Evolutionary conservation across 2,113 vertebrate genomes (phyloP), one percentile per base, ranked within the genome.

Genomic region (Baryphthengus martii): DNA sequence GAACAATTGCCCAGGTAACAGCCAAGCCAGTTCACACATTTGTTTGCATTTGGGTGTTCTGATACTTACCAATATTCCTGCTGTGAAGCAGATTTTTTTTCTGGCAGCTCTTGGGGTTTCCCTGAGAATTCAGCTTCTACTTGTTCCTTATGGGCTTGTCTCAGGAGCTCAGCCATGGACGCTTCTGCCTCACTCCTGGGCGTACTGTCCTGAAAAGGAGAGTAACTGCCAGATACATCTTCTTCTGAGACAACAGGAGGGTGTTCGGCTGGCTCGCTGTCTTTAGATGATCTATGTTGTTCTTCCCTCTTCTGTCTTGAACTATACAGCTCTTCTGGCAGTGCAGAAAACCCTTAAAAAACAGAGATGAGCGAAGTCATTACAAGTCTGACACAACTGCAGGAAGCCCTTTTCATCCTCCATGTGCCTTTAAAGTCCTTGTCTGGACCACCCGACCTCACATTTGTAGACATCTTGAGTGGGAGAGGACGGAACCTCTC

Each of bases 181-280:
- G 78, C 66, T 28, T 98, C 98, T 20, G 97, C 96, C 28, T 98
- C 98, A 2, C 93, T 98, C 98, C 98, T 98, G 62, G 98, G 98
- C 78, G 98, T 98, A 17, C 94, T 93, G 77, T 99, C 99, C 33
- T 98, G 98, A 77, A 99, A 98, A 3, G 98, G 98, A 73, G 99
- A 98, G 83, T 98, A 98, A 94, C 98, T 99, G 74, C 97, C 97
- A 91, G 99, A 99, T 68, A 99, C 97, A 6, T 99, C 99, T 94
- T 99, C 99, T 82, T 98, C 98, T 3, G 98, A 99, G 75, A 99
- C 99, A 14, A 99, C 90, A 7, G 99, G 98, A 21, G 99, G 99
- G 13, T 98, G 98, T n/a, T 98, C 97, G 28, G 95, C 72, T 61
- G 94, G 70, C 53, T 98, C 97, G 2, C 80, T 90, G 26, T 97